Conservation (phyloP, 2,888 invertebrate genomes). For the Rotaria sp. region DNA sequence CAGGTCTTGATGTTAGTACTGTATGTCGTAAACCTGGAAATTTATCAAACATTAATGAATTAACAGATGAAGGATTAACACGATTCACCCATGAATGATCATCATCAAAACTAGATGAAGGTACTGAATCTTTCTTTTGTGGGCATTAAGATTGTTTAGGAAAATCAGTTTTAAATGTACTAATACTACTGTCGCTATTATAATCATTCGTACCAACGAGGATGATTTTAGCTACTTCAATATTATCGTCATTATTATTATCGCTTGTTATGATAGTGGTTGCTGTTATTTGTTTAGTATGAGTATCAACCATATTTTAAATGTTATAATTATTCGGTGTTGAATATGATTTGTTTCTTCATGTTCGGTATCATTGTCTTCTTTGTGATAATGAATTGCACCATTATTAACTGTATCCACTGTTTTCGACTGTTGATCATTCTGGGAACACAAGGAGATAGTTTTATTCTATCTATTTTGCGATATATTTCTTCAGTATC, state of each 20-base stretch:
- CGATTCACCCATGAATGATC: slow-evolving; percentile 15
- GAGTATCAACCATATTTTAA: not conserved
- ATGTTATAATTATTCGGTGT: not conserved
- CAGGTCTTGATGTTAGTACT: not conserved
- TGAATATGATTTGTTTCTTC: slow-evolving; percentile 9
- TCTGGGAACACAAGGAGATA: no score
- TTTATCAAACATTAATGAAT: slow-evolving; percentile 6
- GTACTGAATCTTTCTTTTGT: not conserved
- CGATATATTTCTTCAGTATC: no score
- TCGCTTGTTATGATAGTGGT: not conserved
- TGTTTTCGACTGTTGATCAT: not conserved
- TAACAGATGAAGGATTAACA: not conserved
- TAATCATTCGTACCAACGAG: not conserved
- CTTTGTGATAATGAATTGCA: not conserved
- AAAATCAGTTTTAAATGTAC: slow-evolving; percentile 10
- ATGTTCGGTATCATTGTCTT: not conserved
- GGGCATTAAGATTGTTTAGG: not conserved
- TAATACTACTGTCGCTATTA: slow-evolving; percentile 14
- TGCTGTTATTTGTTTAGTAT: not conserved
- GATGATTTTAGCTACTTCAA: not conserved
- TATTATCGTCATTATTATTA: not conserved
- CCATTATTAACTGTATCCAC: not conserved
- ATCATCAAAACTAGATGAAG: slow-evolving; percentile 9
- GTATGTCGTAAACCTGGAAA: slow-evolving; percentile 19
- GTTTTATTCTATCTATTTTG: no score